A percentile compares a stretch with the other conserved stretches of the same genome.
phyloP scores from a whole-genome alignment of 2,797 vertebrate species.

The Pseudochirops corinnae region DNA sequence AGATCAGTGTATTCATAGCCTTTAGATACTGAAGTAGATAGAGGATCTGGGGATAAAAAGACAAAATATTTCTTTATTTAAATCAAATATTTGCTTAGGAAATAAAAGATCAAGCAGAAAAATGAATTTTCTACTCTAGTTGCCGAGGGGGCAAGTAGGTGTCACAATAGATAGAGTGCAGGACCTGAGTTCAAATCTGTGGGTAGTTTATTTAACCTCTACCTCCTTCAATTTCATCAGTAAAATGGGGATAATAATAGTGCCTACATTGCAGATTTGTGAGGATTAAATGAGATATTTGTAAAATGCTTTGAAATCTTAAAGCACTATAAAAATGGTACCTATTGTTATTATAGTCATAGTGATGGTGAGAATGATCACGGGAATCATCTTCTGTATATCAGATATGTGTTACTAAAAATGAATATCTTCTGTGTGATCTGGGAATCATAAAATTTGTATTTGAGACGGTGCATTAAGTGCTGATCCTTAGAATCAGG shows the following conservation, averaged over 20 bases:
- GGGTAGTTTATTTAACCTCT: neutral
- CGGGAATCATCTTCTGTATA: neutral
- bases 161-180: neutral
- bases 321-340: neutral
- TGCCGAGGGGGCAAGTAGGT: neutral
- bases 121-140: neutral
- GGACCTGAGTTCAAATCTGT: neutral
- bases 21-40: neutral
- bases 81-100: neutral
- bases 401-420: neutral
- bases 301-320: neutral
- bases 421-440: neutral
- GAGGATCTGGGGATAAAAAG: neutral
- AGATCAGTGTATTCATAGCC: conserved; percentile 20
- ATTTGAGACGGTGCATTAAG: neutral
- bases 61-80: neutral
- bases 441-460: neutral
- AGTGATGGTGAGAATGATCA: neutral
- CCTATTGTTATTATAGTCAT: neutral
- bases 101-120: neutral
- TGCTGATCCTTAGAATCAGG: neutral
- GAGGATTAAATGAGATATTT: neutral
- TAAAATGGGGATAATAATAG: neutral
- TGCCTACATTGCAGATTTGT: neutral
- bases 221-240: neutral